Conservation (phyloP, 2,797 vertebrate species). For the Channa striata region DNA sequence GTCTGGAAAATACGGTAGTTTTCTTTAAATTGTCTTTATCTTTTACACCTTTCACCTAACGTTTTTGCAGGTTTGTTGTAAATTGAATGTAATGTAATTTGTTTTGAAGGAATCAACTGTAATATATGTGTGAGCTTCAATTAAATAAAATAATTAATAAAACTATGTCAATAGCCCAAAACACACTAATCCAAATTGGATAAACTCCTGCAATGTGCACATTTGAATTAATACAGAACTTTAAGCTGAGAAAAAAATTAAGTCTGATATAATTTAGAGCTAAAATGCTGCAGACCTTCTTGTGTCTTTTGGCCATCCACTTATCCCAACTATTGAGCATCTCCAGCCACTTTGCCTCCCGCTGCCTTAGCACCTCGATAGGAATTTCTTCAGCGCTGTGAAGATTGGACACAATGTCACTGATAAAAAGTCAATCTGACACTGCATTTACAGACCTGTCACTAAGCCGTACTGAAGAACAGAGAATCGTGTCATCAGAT, state of each 20-base stretch:
- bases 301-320: slow-evolving; percentile 99
- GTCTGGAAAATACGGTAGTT: too few relatives aligned
- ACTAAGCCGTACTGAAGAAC: slow-evolving; percentile 19
- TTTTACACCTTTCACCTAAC: too few relatives aligned
- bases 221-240: background rate
- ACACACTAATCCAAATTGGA: background rate
- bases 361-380: slow-evolving; percentile 91
- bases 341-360: slow-evolving; percentile 97
- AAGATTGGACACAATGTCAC: slow-evolving; percentile 8
- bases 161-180: background rate
- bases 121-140: background rate
- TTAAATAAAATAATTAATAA: too few relatives aligned
- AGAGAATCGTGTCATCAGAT: slow-evolving; percentile 4
- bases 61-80: too few relatives aligned
- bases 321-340: slow-evolving; percentile 99
- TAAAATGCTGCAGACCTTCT: slow-evolving; percentile 85
- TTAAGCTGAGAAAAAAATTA: background rate
- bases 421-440: background rate
- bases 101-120: too few relatives aligned
- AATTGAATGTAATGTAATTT: too few relatives aligned
- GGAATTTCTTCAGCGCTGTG: slow-evolving; percentile 89
- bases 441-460: background rate
- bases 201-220: background rate
- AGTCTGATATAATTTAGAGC: background rate
- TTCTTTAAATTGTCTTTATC: too few relatives aligned